These are phyloP conservation scores for Zoanthus solanderi DNA, from an alignment of 92 coral and sea anemone genomes.

Conservation along the genomic window DNA sequence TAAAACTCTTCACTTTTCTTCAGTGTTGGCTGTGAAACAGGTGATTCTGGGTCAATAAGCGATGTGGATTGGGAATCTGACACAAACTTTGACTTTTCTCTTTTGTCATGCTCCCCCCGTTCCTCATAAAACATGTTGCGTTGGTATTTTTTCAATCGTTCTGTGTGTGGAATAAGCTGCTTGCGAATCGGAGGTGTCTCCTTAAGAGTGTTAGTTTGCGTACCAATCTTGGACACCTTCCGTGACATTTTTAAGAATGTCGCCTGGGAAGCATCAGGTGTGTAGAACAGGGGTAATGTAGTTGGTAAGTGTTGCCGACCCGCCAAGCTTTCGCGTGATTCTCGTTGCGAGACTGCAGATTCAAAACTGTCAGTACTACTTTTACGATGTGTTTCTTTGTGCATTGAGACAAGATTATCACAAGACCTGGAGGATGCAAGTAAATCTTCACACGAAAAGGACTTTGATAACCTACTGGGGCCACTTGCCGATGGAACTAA, in stretches of 20 bases:
- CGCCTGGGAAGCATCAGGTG: constrained; percentile 48
- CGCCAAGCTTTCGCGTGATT: constrained; percentile 19
- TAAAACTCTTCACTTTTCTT: background rate
- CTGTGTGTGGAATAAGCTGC: constrained; percentile 33
- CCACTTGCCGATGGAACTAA: constrained; percentile 38
- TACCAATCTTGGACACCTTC: background rate
- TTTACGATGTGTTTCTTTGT: background rate
- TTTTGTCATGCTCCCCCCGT: constrained; percentile 27
- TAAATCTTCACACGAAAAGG: constrained; percentile 8
- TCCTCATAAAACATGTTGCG: constrained; percentile 31
- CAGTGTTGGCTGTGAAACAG: background rate
- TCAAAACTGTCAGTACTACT: constrained; percentile 37
- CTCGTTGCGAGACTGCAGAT: background rate
- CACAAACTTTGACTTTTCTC: background rate
- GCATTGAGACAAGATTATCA: constrained; percentile 15
- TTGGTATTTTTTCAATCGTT: constrained; percentile 37
- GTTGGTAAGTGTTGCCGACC: constrained; percentile 54
- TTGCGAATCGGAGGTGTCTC: constrained; percentile 31
- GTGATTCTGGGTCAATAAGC: constrained; percentile 4
- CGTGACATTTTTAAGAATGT: constrained; percentile 19
- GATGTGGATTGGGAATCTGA: constrained; percentile 5
- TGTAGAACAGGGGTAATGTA: constrained; percentile 63
- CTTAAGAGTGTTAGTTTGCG: background rate
- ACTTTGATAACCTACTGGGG: constrained; percentile 11
- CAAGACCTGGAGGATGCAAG: constrained; percentile 4